Percentiles rank a stretch among this genome's conserved stretches.
Conservation (phyloP, 2,888 invertebrate genomes). For the Allolobophora icterica region DNA sequence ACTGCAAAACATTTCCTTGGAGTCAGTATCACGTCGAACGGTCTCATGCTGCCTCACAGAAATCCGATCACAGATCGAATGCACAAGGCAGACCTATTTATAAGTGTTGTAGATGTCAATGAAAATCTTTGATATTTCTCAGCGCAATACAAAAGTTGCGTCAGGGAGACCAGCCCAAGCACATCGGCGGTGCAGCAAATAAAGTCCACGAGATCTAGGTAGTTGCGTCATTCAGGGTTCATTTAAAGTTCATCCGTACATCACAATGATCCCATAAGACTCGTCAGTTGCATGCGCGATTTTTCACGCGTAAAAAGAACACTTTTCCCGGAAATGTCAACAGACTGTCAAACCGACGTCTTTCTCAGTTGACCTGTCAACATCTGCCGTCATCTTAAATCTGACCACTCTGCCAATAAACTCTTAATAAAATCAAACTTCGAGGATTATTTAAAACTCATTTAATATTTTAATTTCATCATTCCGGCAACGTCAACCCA, state of each 20-base stretch:
- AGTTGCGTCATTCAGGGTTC: neutral
- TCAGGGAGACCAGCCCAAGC: neutral
- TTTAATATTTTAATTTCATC: neutral
- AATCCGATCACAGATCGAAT: neutral
- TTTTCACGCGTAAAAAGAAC: neutral
- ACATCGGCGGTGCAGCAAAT: neutral
- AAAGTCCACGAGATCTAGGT: neutral
- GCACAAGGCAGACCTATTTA: neutral
- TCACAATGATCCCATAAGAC: neutral
- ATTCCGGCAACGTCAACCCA: neutral
- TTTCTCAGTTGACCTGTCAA: neutral
- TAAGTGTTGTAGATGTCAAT: neutral
- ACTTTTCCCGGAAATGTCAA: neutral
- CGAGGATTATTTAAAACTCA: neutral
- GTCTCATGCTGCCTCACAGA: neutral
- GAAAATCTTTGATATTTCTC: neutral
- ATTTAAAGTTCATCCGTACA: neutral
- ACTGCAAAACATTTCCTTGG: neutral
- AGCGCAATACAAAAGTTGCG: neutral
- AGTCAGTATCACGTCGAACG: neutral
- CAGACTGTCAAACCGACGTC: neutral
- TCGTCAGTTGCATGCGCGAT: neutral
- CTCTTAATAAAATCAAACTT: neutral
- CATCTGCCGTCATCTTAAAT: neutral
- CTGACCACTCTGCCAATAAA: neutral